These are phyloP conservation scores for Heterochromis multidens DNA, from an alignment of 2,113 vertebrate genomes.

Conservation along the genomic window DNA sequence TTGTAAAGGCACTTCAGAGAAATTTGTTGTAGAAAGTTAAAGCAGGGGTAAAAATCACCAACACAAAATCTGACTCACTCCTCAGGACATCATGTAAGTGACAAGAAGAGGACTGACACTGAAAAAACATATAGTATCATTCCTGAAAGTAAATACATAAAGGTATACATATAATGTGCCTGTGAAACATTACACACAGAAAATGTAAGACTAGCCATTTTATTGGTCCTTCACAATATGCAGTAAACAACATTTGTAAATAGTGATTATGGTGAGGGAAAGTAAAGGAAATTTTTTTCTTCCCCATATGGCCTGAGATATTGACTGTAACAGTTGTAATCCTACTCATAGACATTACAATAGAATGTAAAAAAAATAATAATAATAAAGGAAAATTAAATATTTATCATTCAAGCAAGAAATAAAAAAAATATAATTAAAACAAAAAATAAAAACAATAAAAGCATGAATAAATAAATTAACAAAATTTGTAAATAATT, in stretches of 20 bases:
- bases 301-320: background rate
- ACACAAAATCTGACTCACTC: background rate
- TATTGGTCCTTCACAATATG: conserved; percentile 43
- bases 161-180: background rate
- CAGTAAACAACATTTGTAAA: background rate
- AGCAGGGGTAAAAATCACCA: background rate
- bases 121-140: background rate
- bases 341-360: background rate
- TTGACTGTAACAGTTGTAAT: background rate
- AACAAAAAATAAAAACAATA: background rate
- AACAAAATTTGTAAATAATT: background rate
- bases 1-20: background rate
- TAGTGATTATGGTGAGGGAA: background rate
- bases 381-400: background rate
- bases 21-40: background rate
- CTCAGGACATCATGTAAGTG: background rate
- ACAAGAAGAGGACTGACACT: background rate
- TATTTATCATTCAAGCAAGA: background rate
- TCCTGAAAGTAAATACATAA: background rate
- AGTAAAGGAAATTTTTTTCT: background rate
- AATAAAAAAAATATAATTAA: background rate
- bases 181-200: conserved; percentile 1
- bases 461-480: background rate
- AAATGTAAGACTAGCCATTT: conserved; percentile 14
- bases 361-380: background rate